Evolutionary conservation across 2,113 vertebrate species (phyloP).

Genomic region (Esox niger): DNA sequence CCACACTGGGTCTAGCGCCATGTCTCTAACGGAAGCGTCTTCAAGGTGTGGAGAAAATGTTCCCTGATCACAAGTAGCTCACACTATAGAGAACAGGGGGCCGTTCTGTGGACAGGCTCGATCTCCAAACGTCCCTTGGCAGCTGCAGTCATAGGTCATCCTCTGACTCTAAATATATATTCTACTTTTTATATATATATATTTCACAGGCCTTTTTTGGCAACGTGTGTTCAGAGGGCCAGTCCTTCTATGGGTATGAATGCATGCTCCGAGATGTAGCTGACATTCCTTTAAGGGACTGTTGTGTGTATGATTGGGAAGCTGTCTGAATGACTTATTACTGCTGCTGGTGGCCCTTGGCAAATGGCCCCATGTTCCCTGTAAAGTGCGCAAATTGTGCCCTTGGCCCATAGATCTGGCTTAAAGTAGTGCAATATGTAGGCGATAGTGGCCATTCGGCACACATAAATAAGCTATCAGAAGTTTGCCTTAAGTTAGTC

Average conservation of each 20-base stretch:
- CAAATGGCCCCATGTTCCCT: no score
- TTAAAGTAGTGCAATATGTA: no score
- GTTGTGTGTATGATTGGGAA: conserved; percentile 52
- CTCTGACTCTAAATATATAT: neutral
- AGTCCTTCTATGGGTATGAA: conserved; percentile 55
- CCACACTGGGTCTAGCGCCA: neutral
- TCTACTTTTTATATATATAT: neutral
- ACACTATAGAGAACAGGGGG: no score
- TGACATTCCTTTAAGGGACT: conserved; percentile 57
- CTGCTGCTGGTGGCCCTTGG: no score
- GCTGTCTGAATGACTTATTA: conserved; percentile 49
- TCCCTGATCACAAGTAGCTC: no score
- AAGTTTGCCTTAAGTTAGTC: conserved; percentile 13
- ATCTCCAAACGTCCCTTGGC: no score
- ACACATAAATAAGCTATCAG: conserved; percentile 33
- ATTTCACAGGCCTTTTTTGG: neutral
- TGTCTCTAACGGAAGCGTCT: no score
- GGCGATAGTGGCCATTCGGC: no score
- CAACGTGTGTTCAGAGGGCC: conserved; percentile 42
- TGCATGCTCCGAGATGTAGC: conserved; percentile 41
- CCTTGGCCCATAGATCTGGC: no score
- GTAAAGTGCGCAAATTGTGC: no score
- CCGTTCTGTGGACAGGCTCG: no score
- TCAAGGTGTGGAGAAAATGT: no score
- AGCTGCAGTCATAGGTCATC: neutral